Evolutionary conservation across 2,888 invertebrate species (phyloP).

Genomic region (Meteorus cinctellus): DNA sequence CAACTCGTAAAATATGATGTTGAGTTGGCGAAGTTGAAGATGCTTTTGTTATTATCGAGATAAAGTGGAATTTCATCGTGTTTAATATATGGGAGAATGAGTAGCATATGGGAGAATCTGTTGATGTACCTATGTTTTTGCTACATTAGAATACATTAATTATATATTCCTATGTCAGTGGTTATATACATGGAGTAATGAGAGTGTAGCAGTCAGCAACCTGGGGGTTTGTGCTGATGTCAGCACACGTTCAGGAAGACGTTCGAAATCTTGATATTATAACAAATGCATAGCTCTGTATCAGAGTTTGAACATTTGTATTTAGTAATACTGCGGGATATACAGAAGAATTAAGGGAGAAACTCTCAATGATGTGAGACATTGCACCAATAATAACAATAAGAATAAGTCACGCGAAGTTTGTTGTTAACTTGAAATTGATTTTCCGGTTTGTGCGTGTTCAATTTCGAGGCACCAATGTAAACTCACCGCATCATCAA

Average conservation of each 20-base stretch:
- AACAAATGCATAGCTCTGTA: background rate
- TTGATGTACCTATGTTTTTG: background rate
- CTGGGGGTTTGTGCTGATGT: background rate
- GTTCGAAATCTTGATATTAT: background rate
- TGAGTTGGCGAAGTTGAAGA: constrained; percentile 30
- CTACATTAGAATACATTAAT: background rate
- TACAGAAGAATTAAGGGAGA: background rate
- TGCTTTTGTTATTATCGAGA: constrained; percentile 23
- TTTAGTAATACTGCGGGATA: background rate
- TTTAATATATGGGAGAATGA: too few species aligned
- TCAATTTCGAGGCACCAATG: too few species aligned
- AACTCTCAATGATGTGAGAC: too few species aligned
- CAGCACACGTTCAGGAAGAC: background rate
- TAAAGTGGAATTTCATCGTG: background rate
- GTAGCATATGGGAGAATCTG: background rate
- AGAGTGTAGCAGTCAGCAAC: too few species aligned
- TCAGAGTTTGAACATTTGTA: background rate
- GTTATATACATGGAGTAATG: too few species aligned
- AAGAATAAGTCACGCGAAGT: too few species aligned
- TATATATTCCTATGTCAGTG: background rate
- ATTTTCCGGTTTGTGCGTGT: too few species aligned
- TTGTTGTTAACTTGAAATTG: too few species aligned
- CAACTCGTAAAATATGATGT: constrained; percentile 32
- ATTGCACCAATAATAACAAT: too few species aligned
- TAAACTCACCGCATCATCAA: too few species aligned